phyloP scores from a whole-genome alignment of 2,113 vertebrate genomes.

The Acrocephalus arundinaceus region DNA sequence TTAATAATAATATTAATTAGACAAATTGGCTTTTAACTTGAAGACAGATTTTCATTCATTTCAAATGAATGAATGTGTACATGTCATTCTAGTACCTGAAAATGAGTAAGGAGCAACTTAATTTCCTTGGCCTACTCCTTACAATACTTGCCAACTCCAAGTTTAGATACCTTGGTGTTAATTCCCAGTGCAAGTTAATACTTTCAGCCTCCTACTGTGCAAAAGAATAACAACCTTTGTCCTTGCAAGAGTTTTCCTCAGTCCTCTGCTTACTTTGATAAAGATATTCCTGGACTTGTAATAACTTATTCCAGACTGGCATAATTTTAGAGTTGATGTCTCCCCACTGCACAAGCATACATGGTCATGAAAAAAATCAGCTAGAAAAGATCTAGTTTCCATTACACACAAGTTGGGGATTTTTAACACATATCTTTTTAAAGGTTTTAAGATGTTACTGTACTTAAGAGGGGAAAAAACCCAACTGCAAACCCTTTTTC shows the following conservation, averaged over 20 bases:
- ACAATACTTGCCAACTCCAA: neutral
- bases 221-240: neutral
- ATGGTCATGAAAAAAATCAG: neutral
- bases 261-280: neutral
- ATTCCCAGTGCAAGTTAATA: neutral
- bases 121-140: neutral
- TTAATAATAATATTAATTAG: neutral
- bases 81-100: neutral
- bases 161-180: neutral
- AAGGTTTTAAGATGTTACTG: neutral
- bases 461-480: neutral
- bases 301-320: neutral
- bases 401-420: neutral
- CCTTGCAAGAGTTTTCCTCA: neutral
- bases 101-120: neutral
- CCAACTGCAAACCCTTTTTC: neutral
- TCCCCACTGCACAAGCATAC: neutral
- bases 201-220: neutral
- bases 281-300: neutral
- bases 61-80: neutral
- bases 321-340: neutral
- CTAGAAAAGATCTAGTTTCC: neutral
- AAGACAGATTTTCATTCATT: neutral
- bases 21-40: neutral
- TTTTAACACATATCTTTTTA: neutral